phyloP scores from a whole-genome alignment of 2,888 invertebrate species.

The Troides oblongomaculatus region DNA sequence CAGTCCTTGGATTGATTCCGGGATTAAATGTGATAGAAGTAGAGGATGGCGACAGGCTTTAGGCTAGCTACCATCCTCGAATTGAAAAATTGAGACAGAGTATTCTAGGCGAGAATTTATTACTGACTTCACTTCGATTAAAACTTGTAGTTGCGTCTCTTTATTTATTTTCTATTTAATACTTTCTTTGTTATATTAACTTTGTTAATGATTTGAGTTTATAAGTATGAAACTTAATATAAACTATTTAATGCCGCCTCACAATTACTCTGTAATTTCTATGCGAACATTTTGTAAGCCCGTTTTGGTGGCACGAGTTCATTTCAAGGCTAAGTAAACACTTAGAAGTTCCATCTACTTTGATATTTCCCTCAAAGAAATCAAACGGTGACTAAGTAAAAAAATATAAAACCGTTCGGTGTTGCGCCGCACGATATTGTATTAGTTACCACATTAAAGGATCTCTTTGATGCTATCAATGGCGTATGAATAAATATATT shows the following conservation, averaged over 20 bases:
- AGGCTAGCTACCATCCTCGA: no score
- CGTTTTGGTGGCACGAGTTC: background rate
- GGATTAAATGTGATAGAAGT: no score
- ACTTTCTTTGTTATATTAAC: no score
- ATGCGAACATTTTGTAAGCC: background rate
- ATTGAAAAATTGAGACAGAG: no score
- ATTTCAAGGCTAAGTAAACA: background rate
- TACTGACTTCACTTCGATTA: no score
- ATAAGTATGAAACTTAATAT: no score
- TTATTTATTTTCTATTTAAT: no score
- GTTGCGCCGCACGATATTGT: background rate
- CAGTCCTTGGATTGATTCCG: no score
- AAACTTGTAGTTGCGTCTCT: no score
- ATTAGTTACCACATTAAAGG: conserved; percentile 10
- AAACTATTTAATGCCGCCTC: background rate
- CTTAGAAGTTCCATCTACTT: background rate
- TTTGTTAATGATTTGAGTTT: no score
- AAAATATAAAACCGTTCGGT: background rate
- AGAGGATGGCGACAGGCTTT: no score
- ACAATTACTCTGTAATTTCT: background rate
- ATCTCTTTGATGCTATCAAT: conserved; percentile 8
- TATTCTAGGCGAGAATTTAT: no score
- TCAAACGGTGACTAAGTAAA: background rate
- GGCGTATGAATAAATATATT: background rate
- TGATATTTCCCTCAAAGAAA: conserved; percentile 4